A percentile compares a stretch with the other conserved stretches of the same genome.
These are phyloP conservation scores for Penaeus japonicus DNA, from an alignment of 1,140 invertebrate genomes.

Conservation along the genomic window DNA sequence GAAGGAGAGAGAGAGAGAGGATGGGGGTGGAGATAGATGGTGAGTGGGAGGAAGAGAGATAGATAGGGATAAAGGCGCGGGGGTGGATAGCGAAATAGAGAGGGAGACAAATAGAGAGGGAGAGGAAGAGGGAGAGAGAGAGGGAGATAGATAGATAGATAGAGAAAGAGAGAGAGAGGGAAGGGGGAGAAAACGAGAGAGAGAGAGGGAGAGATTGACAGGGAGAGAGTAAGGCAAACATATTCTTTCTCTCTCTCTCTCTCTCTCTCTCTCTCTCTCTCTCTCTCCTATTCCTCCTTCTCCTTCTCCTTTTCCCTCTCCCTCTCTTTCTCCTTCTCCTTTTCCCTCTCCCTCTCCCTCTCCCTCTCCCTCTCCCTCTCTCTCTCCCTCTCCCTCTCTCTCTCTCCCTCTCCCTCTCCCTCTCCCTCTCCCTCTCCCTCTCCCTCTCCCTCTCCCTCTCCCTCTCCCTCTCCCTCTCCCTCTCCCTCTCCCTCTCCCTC, in stretches of 20 bases:
- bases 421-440: background rate
- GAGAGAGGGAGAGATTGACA: too few relatives aligned
- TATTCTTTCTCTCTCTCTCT: background rate
- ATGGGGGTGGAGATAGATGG: background rate
- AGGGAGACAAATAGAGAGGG: too few relatives aligned
- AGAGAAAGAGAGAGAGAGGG: too few relatives aligned
- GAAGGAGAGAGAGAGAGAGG: background rate
- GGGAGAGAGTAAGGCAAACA: too few relatives aligned
- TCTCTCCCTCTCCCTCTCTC: background rate
- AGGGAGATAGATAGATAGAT: too few relatives aligned
- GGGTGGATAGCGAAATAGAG: background rate
- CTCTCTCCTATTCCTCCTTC: background rate
- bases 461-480: constrained; percentile 17
- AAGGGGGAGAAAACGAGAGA: too few relatives aligned
- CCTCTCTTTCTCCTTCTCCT: background rate
- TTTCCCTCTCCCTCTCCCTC: too few relatives aligned
- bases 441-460: background rate
- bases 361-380: background rate
- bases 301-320: too few relatives aligned
- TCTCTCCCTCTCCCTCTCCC: background rate
- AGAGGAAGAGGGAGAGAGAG: too few relatives aligned
- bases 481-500: background rate
- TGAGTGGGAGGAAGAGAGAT: background rate
- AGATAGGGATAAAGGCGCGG: background rate
- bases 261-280: background rate